These are phyloP conservation scores for Bombylius discolor DNA, from an alignment of 2,888 invertebrate genomes.

Conservation along the genomic window DNA sequence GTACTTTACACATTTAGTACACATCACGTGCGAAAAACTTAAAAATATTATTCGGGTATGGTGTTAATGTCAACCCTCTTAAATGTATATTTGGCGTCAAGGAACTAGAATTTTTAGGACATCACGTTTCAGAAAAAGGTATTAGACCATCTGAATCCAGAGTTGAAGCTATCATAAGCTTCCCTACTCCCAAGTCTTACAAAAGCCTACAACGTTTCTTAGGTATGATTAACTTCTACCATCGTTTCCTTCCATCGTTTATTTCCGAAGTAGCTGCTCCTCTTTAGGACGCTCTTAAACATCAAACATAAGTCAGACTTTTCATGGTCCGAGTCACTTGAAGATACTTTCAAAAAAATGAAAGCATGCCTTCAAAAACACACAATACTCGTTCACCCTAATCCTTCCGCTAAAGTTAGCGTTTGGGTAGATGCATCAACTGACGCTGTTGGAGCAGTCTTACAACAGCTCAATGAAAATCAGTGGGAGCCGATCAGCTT, in stretches of 20 bases:
- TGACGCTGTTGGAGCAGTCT: not conserved
- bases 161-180: not conserved
- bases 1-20: too few species aligned
- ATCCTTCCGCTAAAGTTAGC: slow-evolving; percentile 1
- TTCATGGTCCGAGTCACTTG: not conserved
- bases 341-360: not conserved
- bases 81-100: slow-evolving; percentile 9
- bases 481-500: not conserved
- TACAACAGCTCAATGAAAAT: not conserved
- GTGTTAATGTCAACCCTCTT: slow-evolving; percentile 12
- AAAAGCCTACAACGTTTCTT: not conserved
- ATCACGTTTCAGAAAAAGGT: not conserved
- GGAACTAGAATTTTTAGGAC: not conserved
- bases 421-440: slow-evolving; percentile 5
- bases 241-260: not conserved
- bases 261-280: not conserved
- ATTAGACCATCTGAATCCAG: not conserved
- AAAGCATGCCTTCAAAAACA: slow-evolving; percentile 1
- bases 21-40: too few species aligned
- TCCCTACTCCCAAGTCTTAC: not conserved
- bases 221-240: not conserved
- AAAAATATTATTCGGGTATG: too few species aligned
- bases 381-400: slow-evolving; percentile 1
- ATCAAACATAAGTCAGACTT: not conserved
- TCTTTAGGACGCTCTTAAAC: not conserved